Evolutionary conservation across 1,140 invertebrate genomes (phyloP), one percentile per base, ranked within the genome.

Genomic region (Drosophila grimshawi): DNA sequence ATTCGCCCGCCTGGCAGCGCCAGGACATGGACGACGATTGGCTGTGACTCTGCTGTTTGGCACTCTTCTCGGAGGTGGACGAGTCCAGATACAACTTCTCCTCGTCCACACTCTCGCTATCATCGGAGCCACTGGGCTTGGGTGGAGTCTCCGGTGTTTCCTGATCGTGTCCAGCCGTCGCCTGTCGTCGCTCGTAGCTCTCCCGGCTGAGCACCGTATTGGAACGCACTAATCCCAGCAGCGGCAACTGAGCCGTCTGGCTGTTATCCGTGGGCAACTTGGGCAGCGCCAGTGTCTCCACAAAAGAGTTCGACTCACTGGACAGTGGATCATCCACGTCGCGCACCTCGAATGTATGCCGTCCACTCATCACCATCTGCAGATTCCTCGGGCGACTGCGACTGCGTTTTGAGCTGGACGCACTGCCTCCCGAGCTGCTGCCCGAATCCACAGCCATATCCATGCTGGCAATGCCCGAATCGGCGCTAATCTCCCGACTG

Each of bases 401-500:
- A 11, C 91, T 92, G 0, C 78, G 85, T 62, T 82, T 86, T 32
- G 72, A 76, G 49, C 76, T 79, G 4, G 46, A 33, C 1, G 92
- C 91, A 7, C 93, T 74, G 86, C 90, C 62, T 2, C 60, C 73
- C n/a, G 77, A 78, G 4, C 79, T 80, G 35, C 81, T 78, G 53
- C 55, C 64, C 4, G 82, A 82, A 78, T 92, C 93, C 78, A 70
- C 91, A 71, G 81, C 93, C 92, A 82, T 94, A 89, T 90, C 92
- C 80, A 94, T 91, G 67, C 94, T 95, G n/a, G 95, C 94, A 2
- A 95, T 92, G 0, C 95, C 95, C 0, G 95, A 95, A 78, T 95
- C 95, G 39, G 90, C 85, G 11, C 92, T 92, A 93, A 95, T 56
- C 93, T 95, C 41, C 88, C 93, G 19, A 92, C 94, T 65, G 90